A percentile compares a stretch with the other conserved stretches of the same genome.
phyloP scores from a whole-genome alignment of 2,888 invertebrate species.

The Lepas anatifera region DNA sequence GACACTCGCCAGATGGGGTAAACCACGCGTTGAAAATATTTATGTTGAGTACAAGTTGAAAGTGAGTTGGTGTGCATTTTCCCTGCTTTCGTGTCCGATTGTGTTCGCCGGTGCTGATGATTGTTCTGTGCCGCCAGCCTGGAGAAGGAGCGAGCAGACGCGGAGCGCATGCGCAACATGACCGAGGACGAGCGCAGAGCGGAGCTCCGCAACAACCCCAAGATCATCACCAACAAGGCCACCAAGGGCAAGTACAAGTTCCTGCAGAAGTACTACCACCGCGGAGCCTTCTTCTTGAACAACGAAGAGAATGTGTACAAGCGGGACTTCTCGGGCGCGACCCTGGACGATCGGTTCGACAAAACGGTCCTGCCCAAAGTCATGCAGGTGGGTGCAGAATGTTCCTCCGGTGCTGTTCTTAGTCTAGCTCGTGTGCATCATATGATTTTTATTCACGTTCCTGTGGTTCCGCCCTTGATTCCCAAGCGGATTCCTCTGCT shows the following conservation, averaged over 20 bases:
- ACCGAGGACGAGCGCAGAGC: constrained; percentile 91
- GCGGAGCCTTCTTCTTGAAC: constrained; percentile 91
- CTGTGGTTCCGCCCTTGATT: too few relatives aligned
- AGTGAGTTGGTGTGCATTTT: too few relatives aligned
- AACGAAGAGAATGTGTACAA: constrained; percentile 63
- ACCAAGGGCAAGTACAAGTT: constrained; percentile 98
- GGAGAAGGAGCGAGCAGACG: constrained; percentile 75
- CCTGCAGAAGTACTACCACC: constrained; percentile 97
- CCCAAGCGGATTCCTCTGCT: too few relatives aligned
- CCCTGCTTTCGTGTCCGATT: too few relatives aligned
- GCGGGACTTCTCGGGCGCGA: constrained; percentile 88
- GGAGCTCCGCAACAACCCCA: constrained; percentile 69
- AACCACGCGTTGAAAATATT: too few relatives aligned
- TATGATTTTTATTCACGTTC: too few relatives aligned
- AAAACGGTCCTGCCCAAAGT: constrained; percentile 97
- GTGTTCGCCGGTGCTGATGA: too few relatives aligned
- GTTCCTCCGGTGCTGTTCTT: too few relatives aligned
- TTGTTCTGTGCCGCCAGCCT: constrained; percentile 29
- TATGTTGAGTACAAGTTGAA: too few relatives aligned
- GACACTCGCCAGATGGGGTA: too few relatives aligned
- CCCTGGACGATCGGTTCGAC: constrained; percentile 97
- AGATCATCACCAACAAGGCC: constrained; percentile 71
- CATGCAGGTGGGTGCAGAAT: constrained; percentile 85
- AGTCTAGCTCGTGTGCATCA: too few relatives aligned
- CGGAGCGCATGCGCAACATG: constrained; percentile 82